Percentiles rank a stretch among this genome's conserved stretches.
These are phyloP conservation scores for Podarcis lilfordi DNA, from an alignment of 2,797 vertebrate genomes.

Conservation along the genomic window DNA sequence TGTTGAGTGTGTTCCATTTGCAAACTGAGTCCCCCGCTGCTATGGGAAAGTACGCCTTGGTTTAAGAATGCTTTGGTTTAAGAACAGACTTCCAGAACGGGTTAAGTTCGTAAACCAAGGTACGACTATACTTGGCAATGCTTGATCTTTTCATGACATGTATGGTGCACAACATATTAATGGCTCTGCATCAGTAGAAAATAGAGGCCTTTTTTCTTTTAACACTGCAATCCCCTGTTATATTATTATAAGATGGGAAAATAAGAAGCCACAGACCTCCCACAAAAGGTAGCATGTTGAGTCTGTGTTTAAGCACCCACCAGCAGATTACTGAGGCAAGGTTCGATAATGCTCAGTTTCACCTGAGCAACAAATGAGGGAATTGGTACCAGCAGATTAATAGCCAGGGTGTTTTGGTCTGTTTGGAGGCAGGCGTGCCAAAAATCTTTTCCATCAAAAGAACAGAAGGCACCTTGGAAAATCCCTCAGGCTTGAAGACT, in stretches of 20 bases:
- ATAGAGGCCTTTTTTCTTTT: not conserved
- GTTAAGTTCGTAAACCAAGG: too few relatives aligned
- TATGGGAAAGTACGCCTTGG: too few relatives aligned
- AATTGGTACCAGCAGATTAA: conserved; percentile 34
- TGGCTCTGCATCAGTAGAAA: not conserved
- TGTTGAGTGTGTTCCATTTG: too few relatives aligned
- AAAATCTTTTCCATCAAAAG: conserved; percentile 38
- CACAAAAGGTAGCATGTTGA: not conserved
- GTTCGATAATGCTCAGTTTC: conserved; percentile 31
- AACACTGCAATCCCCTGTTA: too few relatives aligned
- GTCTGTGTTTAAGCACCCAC: not conserved
- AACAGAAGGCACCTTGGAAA: not conserved
- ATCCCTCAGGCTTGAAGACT: conserved; percentile 47
- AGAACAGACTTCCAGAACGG: too few relatives aligned
- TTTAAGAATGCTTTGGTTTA: too few relatives aligned
- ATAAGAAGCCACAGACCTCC: not conserved
- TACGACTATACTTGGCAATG: not conserved
- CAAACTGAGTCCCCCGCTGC: too few relatives aligned
- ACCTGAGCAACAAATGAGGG: conserved; percentile 2
- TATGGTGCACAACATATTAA: not conserved
- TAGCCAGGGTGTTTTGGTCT: conserved; percentile 44
- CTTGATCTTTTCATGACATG: not conserved
- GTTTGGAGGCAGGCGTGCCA: conserved; percentile 43
- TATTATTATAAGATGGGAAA: not conserved
- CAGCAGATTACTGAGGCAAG: conserved; percentile 30